These are phyloP conservation scores for Anodontia alba DNA, from an alignment of 2,888 invertebrate genomes.

Conservation along the genomic window DNA sequence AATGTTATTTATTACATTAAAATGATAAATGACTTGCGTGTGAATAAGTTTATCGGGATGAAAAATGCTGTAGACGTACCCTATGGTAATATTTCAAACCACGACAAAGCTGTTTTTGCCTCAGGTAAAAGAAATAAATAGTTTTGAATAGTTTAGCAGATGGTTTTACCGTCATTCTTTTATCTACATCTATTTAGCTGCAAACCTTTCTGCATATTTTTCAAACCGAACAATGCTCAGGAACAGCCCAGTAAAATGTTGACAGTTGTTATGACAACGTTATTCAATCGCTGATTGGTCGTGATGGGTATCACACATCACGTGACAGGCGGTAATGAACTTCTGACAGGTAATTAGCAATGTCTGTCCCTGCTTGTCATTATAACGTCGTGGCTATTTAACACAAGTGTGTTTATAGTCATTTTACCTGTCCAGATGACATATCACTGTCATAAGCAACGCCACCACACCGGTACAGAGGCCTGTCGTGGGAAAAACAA, in stretches of 20 bases:
- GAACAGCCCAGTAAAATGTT: background rate
- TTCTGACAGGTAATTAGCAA: constrained; percentile 54
- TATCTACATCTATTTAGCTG: too few relatives aligned
- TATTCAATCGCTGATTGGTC: constrained; percentile 37
- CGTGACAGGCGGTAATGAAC: constrained; percentile 39
- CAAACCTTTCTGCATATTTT: too few relatives aligned
- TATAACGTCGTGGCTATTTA: constrained; percentile 33
- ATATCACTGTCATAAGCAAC: constrained; percentile 52
- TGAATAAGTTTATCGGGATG: background rate
- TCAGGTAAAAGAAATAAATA: background rate
- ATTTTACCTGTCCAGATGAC: constrained; percentile 45
- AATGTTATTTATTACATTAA: background rate
- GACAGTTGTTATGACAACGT: constrained; percentile 11
- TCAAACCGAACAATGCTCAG: too few relatives aligned
- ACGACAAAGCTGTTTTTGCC: background rate
- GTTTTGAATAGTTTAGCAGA: too few relatives aligned
- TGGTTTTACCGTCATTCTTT: too few relatives aligned
- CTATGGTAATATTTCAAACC: constrained; percentile 5
- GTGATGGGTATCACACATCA: constrained; percentile 46
- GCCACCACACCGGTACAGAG: constrained; percentile 48
- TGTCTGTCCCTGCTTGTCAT: constrained; percentile 34
- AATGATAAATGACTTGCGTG: constrained; percentile 9
- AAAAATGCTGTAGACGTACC: background rate
- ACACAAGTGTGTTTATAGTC: constrained; percentile 47
- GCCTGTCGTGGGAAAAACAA: too few relatives aligned